phyloP scores from a whole-genome alignment of 1,140 invertebrate species.

The Metopolophium dirhodum region DNA sequence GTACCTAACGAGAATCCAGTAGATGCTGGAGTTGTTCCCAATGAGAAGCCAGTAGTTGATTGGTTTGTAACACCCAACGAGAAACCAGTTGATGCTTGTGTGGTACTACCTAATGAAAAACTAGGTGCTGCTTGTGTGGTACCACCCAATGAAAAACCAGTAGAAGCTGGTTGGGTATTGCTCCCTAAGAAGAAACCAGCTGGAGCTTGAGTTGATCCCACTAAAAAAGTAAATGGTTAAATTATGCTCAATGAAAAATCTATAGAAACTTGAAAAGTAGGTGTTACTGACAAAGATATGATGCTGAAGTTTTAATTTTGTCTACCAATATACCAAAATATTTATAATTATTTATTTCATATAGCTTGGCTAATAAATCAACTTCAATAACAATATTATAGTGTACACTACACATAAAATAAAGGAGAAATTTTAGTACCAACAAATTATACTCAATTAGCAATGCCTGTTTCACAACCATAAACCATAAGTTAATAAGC shows the following conservation, averaged over 20 bases:
- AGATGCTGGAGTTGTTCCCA: constrained; percentile 14
- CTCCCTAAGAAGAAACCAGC: not conserved
- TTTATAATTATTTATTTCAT: not conserved
- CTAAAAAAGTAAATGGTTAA: not conserved
- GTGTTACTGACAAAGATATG: not conserved
- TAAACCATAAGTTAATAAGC: not conserved
- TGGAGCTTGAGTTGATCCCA: not conserved
- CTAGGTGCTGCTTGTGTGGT: not conserved
- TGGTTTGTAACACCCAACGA: constrained; percentile 22
- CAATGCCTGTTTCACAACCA: not conserved
- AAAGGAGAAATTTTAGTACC: not conserved
- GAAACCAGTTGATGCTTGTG: constrained; percentile 27
- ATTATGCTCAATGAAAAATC: not conserved
- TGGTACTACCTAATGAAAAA: constrained; percentile 10
- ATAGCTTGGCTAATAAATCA: constrained; percentile 15
- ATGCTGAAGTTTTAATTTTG: constrained; percentile 17
- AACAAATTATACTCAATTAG: not conserved
- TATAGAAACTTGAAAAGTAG: not conserved
- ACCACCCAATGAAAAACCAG: constrained; percentile 31
- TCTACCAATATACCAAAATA: not conserved
- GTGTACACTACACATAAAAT: not conserved
- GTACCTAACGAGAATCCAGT: not conserved
- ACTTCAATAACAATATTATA: not conserved
- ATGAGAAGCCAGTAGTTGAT: constrained; percentile 20
- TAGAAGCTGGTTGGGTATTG: not conserved